Evolutionary conservation across 2,888 invertebrate species (phyloP), one percentile per base, ranked within the genome.

Genomic region (Aphrophora alni): DNA sequence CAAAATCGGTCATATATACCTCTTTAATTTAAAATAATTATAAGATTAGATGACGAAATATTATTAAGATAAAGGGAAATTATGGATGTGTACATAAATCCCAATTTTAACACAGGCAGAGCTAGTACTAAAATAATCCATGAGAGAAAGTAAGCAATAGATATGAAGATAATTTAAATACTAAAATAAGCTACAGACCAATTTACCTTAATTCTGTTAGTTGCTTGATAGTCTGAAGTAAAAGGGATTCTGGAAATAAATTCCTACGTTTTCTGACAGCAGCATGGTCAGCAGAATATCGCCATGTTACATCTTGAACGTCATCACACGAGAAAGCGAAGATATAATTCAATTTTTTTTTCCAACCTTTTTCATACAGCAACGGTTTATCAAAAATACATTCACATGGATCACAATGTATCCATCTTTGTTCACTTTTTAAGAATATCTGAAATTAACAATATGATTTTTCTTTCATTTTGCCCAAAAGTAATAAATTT

Each of bases 331-430:
- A 96, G 86, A 94, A 94, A 0, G 96, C 99, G 76, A 99, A 91
- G 10, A 98, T 91, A 88, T 99, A 99, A 0, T 92, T 91, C 44
- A 98, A 89, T 85, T 93, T 90, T 88, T 98, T 98, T 59, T 93
- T 92, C 97, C 97, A 97, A 0, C 97, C 97, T 85, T 90, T 90
- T 87, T 97, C 95, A 89, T 99, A 99, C 87, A 98, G 90, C 0
- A 99, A 90, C 0, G 99, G 99, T 0, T 93, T 92, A 89, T 99
- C 97, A 80, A 95, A 90, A 2, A 91, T 90, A 86, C 95, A 95
- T 88, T 99, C 99, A 87, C 99, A 99, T 0, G 99, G 95, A 90
- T 99, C 99, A 85, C 94, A 93, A 88, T 99, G 98, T 5, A 98
- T 87, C 98, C 98, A 99, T 72, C 93, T 91, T 84, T 92, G 91